These are phyloP conservation scores for Napeogenes inachia DNA, from an alignment of 2,888 invertebrate genomes.

Conservation along the genomic window DNA sequence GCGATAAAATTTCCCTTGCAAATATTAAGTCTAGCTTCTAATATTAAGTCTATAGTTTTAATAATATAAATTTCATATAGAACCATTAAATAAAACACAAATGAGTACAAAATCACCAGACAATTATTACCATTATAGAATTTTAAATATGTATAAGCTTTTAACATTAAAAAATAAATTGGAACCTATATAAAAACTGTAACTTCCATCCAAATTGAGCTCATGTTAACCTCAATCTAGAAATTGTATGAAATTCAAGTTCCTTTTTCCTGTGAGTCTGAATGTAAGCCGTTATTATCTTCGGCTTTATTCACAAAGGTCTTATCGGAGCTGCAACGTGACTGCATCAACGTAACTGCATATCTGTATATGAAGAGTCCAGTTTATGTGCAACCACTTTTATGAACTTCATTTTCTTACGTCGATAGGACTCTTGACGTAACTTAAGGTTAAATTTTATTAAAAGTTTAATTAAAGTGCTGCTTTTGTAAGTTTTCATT, in stretches of 20 bases:
- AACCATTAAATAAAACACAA: no score
- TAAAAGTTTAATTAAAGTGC: no score
- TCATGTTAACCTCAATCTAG: conserved; percentile 3
- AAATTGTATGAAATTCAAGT: conserved; percentile 9
- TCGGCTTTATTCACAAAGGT: conserved; percentile 28
- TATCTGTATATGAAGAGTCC: conserved; percentile 23
- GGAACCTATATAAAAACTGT: no score
- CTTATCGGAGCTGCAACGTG: conserved; percentile 29
- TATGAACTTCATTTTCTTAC: conserved; percentile 19
- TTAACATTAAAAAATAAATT: no score
- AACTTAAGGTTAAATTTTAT: conserved; percentile 3
- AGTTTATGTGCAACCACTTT: conserved; percentile 19
- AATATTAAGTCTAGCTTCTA: no score
- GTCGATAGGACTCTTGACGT: conserved; percentile 8
- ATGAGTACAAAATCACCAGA: no score
- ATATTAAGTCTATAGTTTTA: no score
- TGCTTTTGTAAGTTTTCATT: no score
- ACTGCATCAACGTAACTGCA: conserved; percentile 25
- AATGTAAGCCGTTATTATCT: conserved; percentile 27
- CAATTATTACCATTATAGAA: no score
- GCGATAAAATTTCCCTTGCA: no score
- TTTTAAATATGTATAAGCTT: no score
- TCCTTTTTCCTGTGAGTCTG: conserved; percentile 13
- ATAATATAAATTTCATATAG: no score
- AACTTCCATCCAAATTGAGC: neutral